Conservation (phyloP, 2,888 invertebrate genomes). For the Eupeodes luniger region DNA sequence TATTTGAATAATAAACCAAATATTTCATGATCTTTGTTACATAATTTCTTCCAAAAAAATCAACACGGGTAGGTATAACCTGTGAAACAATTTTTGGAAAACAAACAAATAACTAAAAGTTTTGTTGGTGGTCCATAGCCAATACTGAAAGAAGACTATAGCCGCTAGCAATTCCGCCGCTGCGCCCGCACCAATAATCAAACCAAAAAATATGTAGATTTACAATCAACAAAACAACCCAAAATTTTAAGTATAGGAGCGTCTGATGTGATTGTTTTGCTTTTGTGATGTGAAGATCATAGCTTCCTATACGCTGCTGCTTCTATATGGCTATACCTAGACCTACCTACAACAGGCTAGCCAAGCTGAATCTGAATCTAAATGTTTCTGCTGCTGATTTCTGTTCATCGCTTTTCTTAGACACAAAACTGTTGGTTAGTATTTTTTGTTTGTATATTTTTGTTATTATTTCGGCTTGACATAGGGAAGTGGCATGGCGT, state of each 20-base stretch:
- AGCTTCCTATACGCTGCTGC: conserved; percentile 47
- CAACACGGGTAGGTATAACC: conserved; percentile 6
- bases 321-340: conserved; percentile 3
- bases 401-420: conserved; percentile 76
- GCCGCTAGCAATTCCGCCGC: not conserved
- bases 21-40: conserved; percentile 49
- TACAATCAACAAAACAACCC: conserved; percentile 36
- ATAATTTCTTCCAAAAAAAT: conserved; percentile 35
- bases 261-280: conserved; percentile 59
- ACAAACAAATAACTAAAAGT: conserved; percentile 49
- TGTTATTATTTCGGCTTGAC: conserved; percentile 55
- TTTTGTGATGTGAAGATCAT: conserved; percentile 33
- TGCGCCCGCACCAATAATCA: not conserved
- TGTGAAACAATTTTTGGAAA: conserved; percentile 59
- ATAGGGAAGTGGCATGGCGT: conserved; percentile 69
- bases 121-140: conserved; percentile 46
- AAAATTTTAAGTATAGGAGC: not conserved
- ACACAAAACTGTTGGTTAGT: conserved; percentile 53
- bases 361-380: conserved; percentile 22
- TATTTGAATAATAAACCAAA: conserved; percentile 15
- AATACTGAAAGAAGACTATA: conserved; percentile 22
- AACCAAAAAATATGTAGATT: not conserved
- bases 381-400: conserved; percentile 38
- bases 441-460: conserved; percentile 27
- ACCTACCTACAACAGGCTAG: conserved; percentile 20